Percentiles rank a stretch among this genome's conserved stretches.
phyloP scores from a whole-genome alignment of 2,113 vertebrate species.

The Thunnus maccoyii region DNA sequence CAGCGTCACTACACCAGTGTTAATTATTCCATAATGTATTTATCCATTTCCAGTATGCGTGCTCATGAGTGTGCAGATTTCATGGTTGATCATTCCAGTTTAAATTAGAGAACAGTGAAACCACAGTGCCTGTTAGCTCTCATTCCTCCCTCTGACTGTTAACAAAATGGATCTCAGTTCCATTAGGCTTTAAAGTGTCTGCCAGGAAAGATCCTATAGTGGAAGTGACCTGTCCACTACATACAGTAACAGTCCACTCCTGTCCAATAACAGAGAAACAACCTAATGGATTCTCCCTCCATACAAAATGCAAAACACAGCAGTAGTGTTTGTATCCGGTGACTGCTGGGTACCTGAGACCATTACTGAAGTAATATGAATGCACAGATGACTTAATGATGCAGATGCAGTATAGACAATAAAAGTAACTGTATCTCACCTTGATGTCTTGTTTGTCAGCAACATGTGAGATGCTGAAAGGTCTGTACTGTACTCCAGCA shows the following conservation, averaged over 20 bases:
- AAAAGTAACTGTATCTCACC: background rate
- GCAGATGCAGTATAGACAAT: background rate
- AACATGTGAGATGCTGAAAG: background rate
- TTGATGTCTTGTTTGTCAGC: background rate
- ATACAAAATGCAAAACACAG: constrained; percentile 16
- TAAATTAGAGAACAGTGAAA: constrained; percentile 25
- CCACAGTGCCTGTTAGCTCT: background rate
- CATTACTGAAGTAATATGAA: background rate
- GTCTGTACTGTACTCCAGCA: background rate
- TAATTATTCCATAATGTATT: background rate
- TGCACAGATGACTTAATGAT: constrained; percentile 2
- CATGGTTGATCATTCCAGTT: background rate
- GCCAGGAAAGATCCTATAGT: constrained; percentile 76
- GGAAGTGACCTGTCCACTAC: constrained; percentile 49
- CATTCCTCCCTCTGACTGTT: constrained; percentile 25
- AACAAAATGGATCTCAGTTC: constrained; percentile 73
- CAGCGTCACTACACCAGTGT: background rate
- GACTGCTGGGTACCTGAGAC: constrained; percentile 7
- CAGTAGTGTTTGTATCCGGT: constrained; percentile 28
- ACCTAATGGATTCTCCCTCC: constrained; percentile 63
- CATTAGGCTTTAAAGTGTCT: constrained; percentile 79
- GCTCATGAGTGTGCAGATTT: background rate
- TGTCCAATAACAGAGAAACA: constrained; percentile 42
- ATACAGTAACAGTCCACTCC: constrained; percentile 33
- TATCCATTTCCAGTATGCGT: background rate